Evolutionary conservation across 2,113 vertebrate genomes (phyloP).

Genomic region (Heterotilapia buettikoferi): DNA sequence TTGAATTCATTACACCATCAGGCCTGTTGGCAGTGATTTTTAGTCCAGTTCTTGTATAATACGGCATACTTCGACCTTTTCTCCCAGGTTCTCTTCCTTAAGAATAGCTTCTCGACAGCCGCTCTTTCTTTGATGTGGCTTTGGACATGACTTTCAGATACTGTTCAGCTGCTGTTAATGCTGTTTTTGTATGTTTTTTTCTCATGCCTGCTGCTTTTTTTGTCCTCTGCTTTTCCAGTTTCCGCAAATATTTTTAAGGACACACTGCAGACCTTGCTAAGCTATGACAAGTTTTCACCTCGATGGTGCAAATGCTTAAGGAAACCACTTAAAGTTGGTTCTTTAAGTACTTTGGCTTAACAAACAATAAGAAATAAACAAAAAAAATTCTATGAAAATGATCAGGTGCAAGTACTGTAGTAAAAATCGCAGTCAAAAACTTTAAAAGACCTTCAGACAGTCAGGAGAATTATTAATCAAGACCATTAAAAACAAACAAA

Average conservation of each 20-base stretch:
- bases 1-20: not conserved
- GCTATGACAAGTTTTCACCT: not conserved
- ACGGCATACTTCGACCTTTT: not conserved
- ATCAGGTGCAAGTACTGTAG: not conserved
- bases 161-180: not conserved
- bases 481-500: not conserved
- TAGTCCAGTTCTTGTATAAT: not conserved
- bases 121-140: not conserved
- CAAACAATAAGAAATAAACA: not conserved
- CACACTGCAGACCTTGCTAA: not conserved
- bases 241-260: not conserved
- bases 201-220: not conserved
- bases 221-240: not conserved
- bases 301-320: not conserved
- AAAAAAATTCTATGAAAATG: not conserved
- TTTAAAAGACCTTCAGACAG: not conserved
- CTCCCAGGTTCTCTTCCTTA: not conserved
- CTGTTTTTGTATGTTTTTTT: not conserved
- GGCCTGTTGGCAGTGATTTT: not conserved
- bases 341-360: not conserved
- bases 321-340: not conserved
- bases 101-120: not conserved
- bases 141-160: not conserved
- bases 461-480: not conserved
- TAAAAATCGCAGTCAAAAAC: not conserved